A percentile compares a stretch with the other conserved stretches of the same genome.
Evolutionary conservation across 1,140 invertebrate genomes (phyloP).

Genomic region (Zaprionus inermis): DNA sequence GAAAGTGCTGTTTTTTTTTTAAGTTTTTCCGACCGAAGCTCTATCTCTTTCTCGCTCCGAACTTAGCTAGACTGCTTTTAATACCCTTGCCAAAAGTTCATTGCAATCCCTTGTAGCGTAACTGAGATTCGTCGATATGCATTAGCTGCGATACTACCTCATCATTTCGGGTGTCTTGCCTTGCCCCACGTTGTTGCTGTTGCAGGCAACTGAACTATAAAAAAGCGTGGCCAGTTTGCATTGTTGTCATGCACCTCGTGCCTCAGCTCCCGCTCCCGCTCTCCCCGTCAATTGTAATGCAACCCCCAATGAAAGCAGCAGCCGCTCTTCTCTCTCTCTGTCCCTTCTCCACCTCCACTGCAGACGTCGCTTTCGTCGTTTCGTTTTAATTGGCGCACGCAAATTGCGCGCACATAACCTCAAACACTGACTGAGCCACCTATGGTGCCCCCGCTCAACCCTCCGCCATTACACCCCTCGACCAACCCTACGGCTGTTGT

Average conservation of each 20-base stretch:
- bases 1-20: too few relatives aligned
- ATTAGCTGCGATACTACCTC: neutral
- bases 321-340: neutral
- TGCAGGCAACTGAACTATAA: conserved; percentile 63
- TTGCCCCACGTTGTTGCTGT: conserved; percentile 1
- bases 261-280: neutral
- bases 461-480: neutral
- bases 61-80: too few relatives aligned
- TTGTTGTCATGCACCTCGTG: neutral
- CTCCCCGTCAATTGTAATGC: neutral
- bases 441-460: neutral
- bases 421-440: conserved; percentile 31
- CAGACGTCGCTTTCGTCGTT: neutral
- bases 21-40: too few relatives aligned
- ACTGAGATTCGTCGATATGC: neutral
- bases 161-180: neutral
- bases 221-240: conserved; percentile 51
- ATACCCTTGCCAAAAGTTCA: neutral
- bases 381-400: conserved; percentile 75
- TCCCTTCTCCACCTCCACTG: neutral
- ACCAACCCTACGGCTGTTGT: conserved; percentile 9
- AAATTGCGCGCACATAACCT: conserved; percentile 79
- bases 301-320: neutral
- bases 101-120: neutral
- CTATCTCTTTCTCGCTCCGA: too few relatives aligned